Evolutionary conservation across 2,888 invertebrate species (phyloP).

Genomic region (Stenolophus ochropezus): DNA sequence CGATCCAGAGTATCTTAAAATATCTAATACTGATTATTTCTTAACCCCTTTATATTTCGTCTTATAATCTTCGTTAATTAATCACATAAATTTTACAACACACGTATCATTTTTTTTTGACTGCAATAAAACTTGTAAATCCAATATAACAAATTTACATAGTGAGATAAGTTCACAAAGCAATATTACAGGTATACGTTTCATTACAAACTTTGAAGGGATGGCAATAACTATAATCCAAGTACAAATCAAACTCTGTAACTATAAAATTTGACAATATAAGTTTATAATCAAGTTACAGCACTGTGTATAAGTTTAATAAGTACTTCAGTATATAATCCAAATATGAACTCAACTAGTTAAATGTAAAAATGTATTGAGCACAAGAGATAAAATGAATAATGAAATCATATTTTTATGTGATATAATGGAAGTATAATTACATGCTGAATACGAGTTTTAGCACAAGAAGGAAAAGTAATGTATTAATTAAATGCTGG

Average conservation of each 20-base stretch:
- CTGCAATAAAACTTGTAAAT: background rate
- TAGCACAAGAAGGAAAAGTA: background rate
- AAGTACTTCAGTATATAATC: background rate
- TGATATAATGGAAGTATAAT: constrained; percentile 16
- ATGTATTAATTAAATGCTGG: constrained; percentile 26
- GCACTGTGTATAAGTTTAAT: background rate
- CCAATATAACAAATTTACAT: background rate
- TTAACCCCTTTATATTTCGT: too few species aligned
- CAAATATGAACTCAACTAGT: background rate
- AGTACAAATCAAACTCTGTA: background rate
- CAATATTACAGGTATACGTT: background rate
- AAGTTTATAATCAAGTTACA: background rate
- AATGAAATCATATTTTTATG: constrained; percentile 18
- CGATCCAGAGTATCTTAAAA: too few species aligned
- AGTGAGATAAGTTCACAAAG: background rate
- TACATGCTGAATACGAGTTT: background rate
- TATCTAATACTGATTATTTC: too few species aligned
- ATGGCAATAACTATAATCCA: background rate
- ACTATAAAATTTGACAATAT: background rate
- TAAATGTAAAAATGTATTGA: background rate
- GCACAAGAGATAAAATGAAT: background rate
- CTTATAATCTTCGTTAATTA: too few species aligned
- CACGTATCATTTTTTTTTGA: too few species aligned
- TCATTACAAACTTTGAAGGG: background rate
- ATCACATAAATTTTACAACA: too few species aligned